Evolutionary conservation across 2,797 vertebrate genomes (phyloP).

Genomic region (Austrolebias charrua): DNA sequence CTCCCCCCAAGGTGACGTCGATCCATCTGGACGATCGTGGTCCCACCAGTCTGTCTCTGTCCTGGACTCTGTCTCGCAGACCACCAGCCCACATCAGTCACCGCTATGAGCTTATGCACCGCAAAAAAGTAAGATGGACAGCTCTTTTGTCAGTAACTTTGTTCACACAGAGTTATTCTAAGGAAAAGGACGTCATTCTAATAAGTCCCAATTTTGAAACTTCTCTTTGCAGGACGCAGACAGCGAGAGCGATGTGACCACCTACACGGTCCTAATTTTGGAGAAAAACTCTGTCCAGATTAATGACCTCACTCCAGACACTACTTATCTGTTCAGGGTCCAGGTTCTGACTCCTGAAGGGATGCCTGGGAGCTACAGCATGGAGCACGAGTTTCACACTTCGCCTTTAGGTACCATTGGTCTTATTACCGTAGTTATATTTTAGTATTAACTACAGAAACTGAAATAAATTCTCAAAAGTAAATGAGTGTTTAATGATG

Average conservation of each 20-base stretch:
- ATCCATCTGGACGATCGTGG: conserved; percentile 85
- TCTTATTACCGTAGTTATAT: not conserved
- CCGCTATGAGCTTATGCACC: conserved; percentile 95
- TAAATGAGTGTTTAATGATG: not conserved
- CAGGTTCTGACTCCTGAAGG: conserved; percentile 87
- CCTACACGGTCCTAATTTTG: conserved; percentile 89
- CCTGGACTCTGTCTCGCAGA: conserved; percentile 87
- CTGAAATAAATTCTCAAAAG: not conserved
- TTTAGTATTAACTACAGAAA: too few species aligned
- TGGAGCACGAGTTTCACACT: conserved; percentile 88
- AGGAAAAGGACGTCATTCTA: not conserved
- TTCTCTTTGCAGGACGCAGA: conserved; percentile 65
- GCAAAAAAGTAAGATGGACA: conserved; percentile 82
- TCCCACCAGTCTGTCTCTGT: conserved; percentile 85
- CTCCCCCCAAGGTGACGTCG: conserved; percentile 89
- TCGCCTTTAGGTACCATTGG: conserved; percentile 72
- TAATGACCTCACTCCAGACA: conserved; percentile 84
- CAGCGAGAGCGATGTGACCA: conserved; percentile 84
- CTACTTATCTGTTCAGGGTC: conserved; percentile 87
- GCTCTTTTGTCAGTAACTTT: not conserved
- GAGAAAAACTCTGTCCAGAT: conserved; percentile 87
- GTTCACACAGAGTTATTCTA: not conserved
- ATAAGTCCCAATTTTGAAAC: not conserved
- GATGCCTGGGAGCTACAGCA: conserved; percentile 82
- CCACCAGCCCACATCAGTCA: conserved; percentile 86